Evolutionary conservation across 2,113 vertebrate genomes (phyloP).

Genomic region (Danionella cerebrum): DNA sequence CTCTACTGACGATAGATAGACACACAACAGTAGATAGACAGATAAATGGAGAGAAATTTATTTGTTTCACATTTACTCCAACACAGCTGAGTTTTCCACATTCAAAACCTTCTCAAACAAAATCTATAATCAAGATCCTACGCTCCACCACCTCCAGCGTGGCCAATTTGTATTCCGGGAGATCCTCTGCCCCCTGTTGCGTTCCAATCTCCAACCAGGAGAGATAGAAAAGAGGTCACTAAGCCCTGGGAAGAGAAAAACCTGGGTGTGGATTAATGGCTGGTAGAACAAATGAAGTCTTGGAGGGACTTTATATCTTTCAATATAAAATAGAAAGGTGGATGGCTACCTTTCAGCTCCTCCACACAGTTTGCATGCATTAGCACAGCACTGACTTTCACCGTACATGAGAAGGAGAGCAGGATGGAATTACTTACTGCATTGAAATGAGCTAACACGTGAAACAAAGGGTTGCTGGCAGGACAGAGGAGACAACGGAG

Average conservation of each 20-base stretch:
- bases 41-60: neutral
- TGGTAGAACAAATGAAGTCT: conserved; percentile 69
- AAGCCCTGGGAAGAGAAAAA: conserved; percentile 64
- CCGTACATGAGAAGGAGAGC: conserved; percentile 45
- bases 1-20: neutral
- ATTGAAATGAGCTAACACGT: conserved; percentile 23
- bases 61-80: neutral
- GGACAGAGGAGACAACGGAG: neutral
- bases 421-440: conserved; percentile 26
- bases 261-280: conserved; percentile 65
- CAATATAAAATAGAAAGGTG: conserved; percentile 63
- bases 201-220: conserved; percentile 67
- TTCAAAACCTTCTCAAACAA: conserved; percentile 55
- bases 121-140: conserved; percentile 72
- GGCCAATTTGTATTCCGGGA: conserved; percentile 71
- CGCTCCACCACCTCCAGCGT: conserved; percentile 58
- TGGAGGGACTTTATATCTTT: conserved; percentile 61
- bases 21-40: too few relatives aligned
- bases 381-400: conserved; percentile 37
- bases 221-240: conserved; percentile 63
- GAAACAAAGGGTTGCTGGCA: neutral
- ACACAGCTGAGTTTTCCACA: neutral
- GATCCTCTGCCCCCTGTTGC: conserved; percentile 62
- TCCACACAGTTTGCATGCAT: conserved; percentile 47
- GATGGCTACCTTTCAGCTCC: conserved; percentile 46